A percentile compares a stretch with the other conserved stretches of the same genome.
Conservation (phyloP, 1,140 invertebrate species). For the Musca domestica region DNA sequence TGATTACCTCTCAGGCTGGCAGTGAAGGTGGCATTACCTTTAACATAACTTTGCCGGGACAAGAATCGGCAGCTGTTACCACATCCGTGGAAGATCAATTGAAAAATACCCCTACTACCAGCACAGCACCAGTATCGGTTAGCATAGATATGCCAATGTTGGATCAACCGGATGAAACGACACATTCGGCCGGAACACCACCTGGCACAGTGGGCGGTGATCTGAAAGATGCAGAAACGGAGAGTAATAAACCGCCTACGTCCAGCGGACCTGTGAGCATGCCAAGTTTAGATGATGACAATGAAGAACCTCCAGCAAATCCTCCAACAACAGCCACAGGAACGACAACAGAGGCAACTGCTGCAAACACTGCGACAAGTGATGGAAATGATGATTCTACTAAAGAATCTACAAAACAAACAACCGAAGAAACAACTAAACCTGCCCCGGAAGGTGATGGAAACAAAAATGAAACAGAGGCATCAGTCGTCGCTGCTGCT, state of each 20-base stretch:
- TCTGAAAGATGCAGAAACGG: background rate
- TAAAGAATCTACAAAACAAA: conserved; percentile 1
- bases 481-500: background rate
- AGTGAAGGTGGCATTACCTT: conserved; percentile 52
- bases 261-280: conserved; percentile 46
- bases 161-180: conserved; percentile 46
- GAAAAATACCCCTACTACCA: conserved; percentile 37
- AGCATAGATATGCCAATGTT: conserved; percentile 52
- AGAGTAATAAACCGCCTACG: conserved; percentile 26
- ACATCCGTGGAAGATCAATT: conserved; percentile 22
- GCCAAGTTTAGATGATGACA: conserved; percentile 53
- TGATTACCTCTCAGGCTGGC: conserved; percentile 51
- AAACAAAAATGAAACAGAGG: background rate
- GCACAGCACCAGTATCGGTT: conserved; percentile 44
- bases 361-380: background rate
- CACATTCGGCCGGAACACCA: conserved; percentile 2
- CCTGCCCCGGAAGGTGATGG: conserved; percentile 13
- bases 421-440: conserved; percentile 6
- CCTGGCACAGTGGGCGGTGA: background rate
- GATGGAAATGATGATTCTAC: background rate
- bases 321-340: background rate
- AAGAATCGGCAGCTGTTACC: conserved; percentile 32
- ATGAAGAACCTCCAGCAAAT: conserved; percentile 24
- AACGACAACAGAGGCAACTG: background rate
- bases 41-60: conserved; percentile 51